Evolutionary conservation across 2,888 invertebrate species (phyloP).

Genomic region (Chironomus tentans): DNA sequence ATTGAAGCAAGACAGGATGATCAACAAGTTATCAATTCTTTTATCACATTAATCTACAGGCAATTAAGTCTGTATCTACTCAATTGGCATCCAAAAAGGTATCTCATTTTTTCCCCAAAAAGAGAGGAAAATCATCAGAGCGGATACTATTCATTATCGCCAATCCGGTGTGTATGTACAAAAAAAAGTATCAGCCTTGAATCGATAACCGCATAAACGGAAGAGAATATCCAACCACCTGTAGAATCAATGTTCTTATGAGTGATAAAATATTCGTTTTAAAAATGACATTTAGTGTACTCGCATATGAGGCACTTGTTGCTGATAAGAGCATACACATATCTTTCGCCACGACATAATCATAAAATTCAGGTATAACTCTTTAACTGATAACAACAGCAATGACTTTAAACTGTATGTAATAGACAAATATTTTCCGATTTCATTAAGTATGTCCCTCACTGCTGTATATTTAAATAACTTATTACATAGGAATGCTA

Average conservation of each 20-base stretch:
- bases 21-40: too few species aligned
- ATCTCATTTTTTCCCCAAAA: background rate
- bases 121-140: background rate
- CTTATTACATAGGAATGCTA: background rate
- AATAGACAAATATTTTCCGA: background rate
- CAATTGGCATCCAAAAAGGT: background rate
- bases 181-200: background rate
- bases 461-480: background rate
- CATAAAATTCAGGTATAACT: constrained; percentile 1
- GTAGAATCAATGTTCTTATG: background rate
- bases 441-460: background rate
- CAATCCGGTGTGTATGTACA: too few species aligned
- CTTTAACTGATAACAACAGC: background rate
- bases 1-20: too few species aligned
- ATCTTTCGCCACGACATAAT: background rate
- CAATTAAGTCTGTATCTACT: too few species aligned
- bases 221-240: background rate
- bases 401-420: background rate
- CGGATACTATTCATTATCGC: background rate
- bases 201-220: background rate
- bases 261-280: background rate
- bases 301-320: background rate
- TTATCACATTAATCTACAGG: too few species aligned
- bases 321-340: background rate
- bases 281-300: background rate